Evolutionary conservation across 2,113 vertebrate species (phyloP).

Genomic region (Malurus melanocephalus): DNA sequence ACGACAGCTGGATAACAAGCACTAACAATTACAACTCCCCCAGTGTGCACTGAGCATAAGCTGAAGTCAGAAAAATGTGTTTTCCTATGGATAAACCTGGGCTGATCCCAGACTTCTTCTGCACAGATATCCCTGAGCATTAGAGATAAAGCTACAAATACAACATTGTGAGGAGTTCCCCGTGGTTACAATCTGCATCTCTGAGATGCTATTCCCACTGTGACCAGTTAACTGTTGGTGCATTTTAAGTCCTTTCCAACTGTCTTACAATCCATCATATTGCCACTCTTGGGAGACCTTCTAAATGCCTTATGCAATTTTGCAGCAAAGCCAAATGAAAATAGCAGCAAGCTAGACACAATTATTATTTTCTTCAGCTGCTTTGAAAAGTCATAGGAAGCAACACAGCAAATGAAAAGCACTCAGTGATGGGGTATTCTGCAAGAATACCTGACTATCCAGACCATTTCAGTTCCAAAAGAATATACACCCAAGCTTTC

Average conservation of each 20-base stretch:
- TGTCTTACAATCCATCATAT: background rate
- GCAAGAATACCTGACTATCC: background rate
- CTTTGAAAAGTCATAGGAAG: background rate
- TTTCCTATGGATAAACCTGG: background rate
- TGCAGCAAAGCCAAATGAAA: background rate
- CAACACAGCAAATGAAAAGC: background rate
- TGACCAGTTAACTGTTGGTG: background rate
- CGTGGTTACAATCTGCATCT: background rate
- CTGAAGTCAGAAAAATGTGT: background rate
- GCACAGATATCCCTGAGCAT: background rate
- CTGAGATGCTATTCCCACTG: background rate
- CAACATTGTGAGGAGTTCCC: background rate
- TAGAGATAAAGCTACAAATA: background rate
- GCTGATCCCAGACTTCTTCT: background rate
- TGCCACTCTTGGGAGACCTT: fast-evolving
- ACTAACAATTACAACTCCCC: background rate
- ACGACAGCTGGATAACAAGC: background rate
- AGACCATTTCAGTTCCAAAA: background rate
- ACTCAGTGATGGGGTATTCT: background rate
- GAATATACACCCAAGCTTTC: background rate
- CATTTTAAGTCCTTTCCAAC: background rate
- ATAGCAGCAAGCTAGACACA: background rate
- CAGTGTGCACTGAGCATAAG: background rate
- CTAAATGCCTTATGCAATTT: background rate
- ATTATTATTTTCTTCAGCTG: background rate